These are phyloP conservation scores for Acronicta aceris DNA, from an alignment of 2,888 invertebrate genomes.

Conservation along the genomic window DNA sequence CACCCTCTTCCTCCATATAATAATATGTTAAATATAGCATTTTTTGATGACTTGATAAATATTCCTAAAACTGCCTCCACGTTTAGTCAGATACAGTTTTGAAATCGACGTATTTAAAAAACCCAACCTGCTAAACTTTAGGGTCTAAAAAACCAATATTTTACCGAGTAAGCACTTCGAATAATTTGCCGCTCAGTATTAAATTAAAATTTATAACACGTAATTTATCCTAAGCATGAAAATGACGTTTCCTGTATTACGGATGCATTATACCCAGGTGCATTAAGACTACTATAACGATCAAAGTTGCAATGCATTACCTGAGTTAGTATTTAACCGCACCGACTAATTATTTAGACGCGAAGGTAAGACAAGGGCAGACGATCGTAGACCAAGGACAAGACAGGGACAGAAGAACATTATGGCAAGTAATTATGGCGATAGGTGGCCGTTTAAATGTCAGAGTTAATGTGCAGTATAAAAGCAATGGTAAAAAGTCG, in stretches of 20 bases:
- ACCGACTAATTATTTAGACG: slow-evolving; percentile 61
- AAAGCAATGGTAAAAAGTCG: slow-evolving; percentile 68
- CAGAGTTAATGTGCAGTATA: slow-evolving; percentile 72
- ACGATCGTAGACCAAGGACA: slow-evolving; percentile 40
- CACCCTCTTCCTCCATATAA: slow-evolving; percentile 13
- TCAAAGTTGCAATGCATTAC: slow-evolving; percentile 56
- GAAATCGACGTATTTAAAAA: slow-evolving; percentile 1
- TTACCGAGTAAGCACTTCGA: not conserved
- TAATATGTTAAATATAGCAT: slow-evolving; percentile 22
- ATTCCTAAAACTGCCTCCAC: slow-evolving; percentile 1
- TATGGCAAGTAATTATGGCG: slow-evolving; percentile 68
- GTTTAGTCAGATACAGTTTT: not conserved
- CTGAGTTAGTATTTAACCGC: slow-evolving; percentile 61
- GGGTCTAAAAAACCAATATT: not conserved
- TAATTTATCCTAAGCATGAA: slow-evolving; percentile 32
- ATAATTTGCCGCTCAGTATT: slow-evolving; percentile 11
- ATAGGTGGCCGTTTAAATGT: slow-evolving; percentile 78
- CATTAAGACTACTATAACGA: slow-evolving; percentile 58
- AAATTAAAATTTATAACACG: slow-evolving; percentile 19
- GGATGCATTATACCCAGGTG: slow-evolving; percentile 58
- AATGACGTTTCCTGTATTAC: slow-evolving; percentile 55
- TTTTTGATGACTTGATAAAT: slow-evolving; percentile 11
- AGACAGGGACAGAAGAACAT: slow-evolving; percentile 60
- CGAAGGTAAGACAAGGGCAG: slow-evolving; percentile 62
- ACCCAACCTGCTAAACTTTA: not conserved